Evolutionary conservation across 2,797 vertebrate genomes (phyloP), one percentile per base, ranked within the genome.

Genomic region (Halcyon badia): DNA sequence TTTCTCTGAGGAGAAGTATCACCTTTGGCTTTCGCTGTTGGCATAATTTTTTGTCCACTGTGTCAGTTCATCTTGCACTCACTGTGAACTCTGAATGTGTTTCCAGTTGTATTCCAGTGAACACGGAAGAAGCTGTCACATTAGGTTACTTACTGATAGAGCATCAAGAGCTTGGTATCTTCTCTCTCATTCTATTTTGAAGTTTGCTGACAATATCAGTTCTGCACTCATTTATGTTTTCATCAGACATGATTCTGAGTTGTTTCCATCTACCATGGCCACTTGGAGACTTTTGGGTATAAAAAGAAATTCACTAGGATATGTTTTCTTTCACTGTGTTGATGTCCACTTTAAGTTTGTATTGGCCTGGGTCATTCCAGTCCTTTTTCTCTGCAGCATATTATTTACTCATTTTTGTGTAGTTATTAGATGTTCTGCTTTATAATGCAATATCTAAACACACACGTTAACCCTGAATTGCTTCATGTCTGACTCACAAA

Each of bases 81-180:
- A 56, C 24, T 89, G 80, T 92, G 90, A 87, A 68, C 78, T 89
- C 92, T 85, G 82, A 83, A 56, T 64, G 39, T 28, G 30, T 61
- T 89, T 76, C 61, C 48, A 28, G 48, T 33, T 48, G 86, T 79
- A 31, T 82, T 87, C 60, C 60, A 68, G 57, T 71, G 28, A 70
- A 42, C 33, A 16, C 4, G 44, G 66, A 6, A 87, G 57, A 60
- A 87, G 64, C 82, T 92, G 78, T 85, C 90, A 73, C 51, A n/a
- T 77, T 82, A 52, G 48, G 10, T 68, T 89, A 26, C 75, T 83
- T 58, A 20, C n/a, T 26, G 39, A 19, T 11, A 37, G 8, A 30
- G 22, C 51, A 17, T 66, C 3, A n/a, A 82, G 68, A 90, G 13
- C 37, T 18, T 7, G 16, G 70, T 12, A 2, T 93, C 83, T 80